phyloP scores from a whole-genome alignment of 2,888 invertebrate genomes.

The Parochlus steinenii region DNA sequence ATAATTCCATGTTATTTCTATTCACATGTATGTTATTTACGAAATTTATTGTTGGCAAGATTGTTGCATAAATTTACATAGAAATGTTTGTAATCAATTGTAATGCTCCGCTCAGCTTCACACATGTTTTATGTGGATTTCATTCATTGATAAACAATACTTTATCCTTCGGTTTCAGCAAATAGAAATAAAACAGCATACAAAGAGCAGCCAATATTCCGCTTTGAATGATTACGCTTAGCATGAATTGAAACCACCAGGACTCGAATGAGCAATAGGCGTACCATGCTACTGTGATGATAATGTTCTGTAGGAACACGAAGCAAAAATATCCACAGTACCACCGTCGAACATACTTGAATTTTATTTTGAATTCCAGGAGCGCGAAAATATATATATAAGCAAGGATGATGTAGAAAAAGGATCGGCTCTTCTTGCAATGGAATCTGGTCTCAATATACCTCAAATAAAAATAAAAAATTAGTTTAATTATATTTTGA shows the following conservation, averaged over 20 bases:
- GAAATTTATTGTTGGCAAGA: too few relatives aligned
- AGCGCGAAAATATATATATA: slow-evolving; percentile 59
- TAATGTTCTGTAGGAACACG: slow-evolving; percentile 45
- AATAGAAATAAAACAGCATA: slow-evolving; percentile 43
- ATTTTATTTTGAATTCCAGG: slow-evolving; percentile 63
- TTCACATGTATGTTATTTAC: too few relatives aligned
- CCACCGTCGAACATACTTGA: slow-evolving; percentile 53
- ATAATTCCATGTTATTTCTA: too few relatives aligned
- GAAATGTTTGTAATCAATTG: too few relatives aligned
- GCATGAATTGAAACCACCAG: slow-evolving; percentile 55
- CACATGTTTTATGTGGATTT: too few relatives aligned
- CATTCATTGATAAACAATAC: slow-evolving; percentile 28
- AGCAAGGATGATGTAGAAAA: slow-evolving; percentile 53
- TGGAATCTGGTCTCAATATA: slow-evolving; percentile 9
- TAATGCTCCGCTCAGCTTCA: too few relatives aligned
- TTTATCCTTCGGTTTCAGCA: slow-evolving; percentile 45
- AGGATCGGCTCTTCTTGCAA: slow-evolving; percentile 23
- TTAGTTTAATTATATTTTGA: slow-evolving; percentile 33
- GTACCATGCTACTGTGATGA: slow-evolving; percentile 56
- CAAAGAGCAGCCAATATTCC: slow-evolving; percentile 40
- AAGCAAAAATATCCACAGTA: slow-evolving; percentile 49
- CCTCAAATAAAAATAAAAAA: too few relatives aligned
- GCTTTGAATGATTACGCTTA: slow-evolving; percentile 42
- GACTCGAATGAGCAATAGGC: slow-evolving; percentile 36
- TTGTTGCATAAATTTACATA: too few relatives aligned